These are phyloP conservation scores for Mycetomoellerius zeteki DNA, from an alignment of 1,140 invertebrate species.

Conservation along the genomic window DNA sequence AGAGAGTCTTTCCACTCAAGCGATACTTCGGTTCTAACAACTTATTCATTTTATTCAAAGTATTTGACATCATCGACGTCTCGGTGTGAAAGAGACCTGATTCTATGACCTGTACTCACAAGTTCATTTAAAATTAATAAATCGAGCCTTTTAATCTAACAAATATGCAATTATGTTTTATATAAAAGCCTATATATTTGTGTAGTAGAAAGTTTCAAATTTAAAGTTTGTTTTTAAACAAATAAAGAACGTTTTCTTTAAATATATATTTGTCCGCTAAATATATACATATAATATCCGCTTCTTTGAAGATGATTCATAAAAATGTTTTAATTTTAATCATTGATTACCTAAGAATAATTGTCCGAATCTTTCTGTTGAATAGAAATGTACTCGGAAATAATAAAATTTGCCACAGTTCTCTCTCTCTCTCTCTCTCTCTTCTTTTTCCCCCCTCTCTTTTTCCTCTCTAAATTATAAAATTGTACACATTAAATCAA, in stretches of 20 bases:
- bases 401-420: not conserved
- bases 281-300: too few species aligned
- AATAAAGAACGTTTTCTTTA: not conserved
- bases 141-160: not conserved
- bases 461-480: not conserved
- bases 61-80: too few species aligned
- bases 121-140: not conserved
- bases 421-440: conserved; percentile 1
- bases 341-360: not conserved
- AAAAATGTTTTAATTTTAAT: conserved; percentile 10
- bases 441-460: too few species aligned
- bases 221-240: not conserved
- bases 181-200: not conserved
- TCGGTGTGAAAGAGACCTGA: too few species aligned
- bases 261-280: not conserved
- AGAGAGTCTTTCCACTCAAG: too few species aligned
- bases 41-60: too few species aligned
- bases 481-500: not conserved
- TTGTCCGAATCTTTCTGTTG: not conserved
- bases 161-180: not conserved
- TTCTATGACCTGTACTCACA: conserved; percentile 74
- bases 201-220: not conserved
- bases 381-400: not conserved
- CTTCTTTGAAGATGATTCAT: not conserved
- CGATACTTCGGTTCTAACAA: too few species aligned